Conservation (phyloP, 2,113 vertebrate genomes). For the Tachysurus fulvidraco region DNA sequence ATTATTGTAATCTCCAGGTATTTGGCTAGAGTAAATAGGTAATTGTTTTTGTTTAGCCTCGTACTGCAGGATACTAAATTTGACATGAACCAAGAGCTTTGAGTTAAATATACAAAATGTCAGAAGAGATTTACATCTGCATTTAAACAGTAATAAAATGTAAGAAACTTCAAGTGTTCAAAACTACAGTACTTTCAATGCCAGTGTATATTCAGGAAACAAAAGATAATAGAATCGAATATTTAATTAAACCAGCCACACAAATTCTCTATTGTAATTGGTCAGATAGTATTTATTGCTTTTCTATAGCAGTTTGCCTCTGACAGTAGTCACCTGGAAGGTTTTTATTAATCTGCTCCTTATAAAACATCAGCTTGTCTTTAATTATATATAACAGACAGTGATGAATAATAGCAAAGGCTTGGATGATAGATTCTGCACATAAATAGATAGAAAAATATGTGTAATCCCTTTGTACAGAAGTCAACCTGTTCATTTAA, state of each 20-base stretch:
- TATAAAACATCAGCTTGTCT: background rate
- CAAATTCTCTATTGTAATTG: background rate
- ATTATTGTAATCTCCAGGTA: background rate
- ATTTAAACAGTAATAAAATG: background rate
- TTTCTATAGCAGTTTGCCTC: background rate
- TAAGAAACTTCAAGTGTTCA: background rate
- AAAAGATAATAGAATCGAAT: background rate
- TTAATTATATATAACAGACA: background rate
- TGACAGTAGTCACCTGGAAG: background rate
- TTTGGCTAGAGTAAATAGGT: background rate
- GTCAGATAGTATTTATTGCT: background rate
- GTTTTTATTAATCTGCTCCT: background rate
- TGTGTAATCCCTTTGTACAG: background rate
- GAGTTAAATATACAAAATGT: background rate
- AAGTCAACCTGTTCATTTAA: background rate
- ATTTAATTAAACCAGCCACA: background rate
- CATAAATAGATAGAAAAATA: background rate
- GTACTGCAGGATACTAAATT: background rate
- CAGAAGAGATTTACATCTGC: background rate
- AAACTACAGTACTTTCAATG: background rate
- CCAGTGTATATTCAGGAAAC: background rate
- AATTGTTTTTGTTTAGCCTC: background rate
- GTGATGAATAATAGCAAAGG: background rate
- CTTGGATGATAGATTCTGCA: background rate
- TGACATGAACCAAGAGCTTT: background rate